These are phyloP conservation scores for Therioaphis trifolii DNA, from an alignment of 2,888 invertebrate genomes.

Conservation along the genomic window DNA sequence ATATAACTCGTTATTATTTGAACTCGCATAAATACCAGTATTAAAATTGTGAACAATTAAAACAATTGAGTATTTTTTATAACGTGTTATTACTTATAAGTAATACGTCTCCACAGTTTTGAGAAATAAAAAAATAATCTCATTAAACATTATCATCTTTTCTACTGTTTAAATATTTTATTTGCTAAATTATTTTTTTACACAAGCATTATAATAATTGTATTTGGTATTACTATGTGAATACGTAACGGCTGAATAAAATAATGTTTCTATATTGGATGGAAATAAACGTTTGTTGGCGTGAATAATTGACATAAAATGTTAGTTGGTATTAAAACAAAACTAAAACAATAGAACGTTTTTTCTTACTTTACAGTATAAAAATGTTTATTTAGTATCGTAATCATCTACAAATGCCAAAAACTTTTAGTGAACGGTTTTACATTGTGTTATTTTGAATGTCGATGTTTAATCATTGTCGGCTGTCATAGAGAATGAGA, in stretches of 20 bases:
- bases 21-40: too few species aligned
- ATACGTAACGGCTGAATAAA: neutral
- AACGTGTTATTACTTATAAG: too few species aligned
- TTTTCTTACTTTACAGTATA: neutral
- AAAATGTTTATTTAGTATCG: neutral
- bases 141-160: slow-evolving; percentile 14
- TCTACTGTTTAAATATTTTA: slow-evolving; percentile 1
- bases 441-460: neutral
- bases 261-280: neutral
- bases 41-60: too few species aligned
- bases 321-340: slow-evolving; percentile 1
- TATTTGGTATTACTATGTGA: too few species aligned
- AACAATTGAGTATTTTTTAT: too few species aligned
- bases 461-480: neutral
- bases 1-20: too few species aligned
- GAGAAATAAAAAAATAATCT: neutral
- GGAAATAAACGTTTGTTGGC: slow-evolving; percentile 41
- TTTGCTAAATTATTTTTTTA: neutral
- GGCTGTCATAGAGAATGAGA: too few species aligned
- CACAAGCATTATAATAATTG: too few species aligned
- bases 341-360: neutral
- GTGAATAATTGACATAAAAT: slow-evolving; percentile 48
- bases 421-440: neutral
- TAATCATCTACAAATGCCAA: neutral
- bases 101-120: too few species aligned